A percentile compares a stretch with the other conserved stretches of the same genome.
Evolutionary conservation across 2,797 vertebrate species (phyloP).

Genomic region (Eleutherodactylus coqui): DNA sequence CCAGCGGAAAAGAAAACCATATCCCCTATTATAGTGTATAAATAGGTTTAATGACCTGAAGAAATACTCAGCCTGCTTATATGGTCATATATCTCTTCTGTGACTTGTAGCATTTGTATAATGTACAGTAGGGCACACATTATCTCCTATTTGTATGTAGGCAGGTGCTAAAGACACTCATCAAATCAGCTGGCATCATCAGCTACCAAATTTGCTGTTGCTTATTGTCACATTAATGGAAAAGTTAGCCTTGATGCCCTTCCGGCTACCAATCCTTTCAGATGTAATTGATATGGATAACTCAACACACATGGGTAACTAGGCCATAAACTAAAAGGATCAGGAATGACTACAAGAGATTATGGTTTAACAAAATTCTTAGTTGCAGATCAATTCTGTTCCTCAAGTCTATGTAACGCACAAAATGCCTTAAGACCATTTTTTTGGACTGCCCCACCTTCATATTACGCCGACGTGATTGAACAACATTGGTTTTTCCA

Average conservation of each 20-base stretch:
- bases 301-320: background rate
- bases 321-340: background rate
- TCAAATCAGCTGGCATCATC: background rate
- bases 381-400: too few species aligned
- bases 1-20: too few species aligned
- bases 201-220: background rate
- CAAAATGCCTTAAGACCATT: too few species aligned
- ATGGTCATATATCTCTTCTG: background rate
- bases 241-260: background rate
- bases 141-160: background rate
- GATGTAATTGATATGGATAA: background rate
- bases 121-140: background rate
- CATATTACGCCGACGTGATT: too few species aligned
- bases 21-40: too few species aligned
- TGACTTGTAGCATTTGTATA: background rate
- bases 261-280: background rate
- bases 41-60: background rate
- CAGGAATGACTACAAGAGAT: background rate
- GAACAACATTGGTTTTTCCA: too few species aligned
- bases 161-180: too few species aligned
- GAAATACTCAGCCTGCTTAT: background rate
- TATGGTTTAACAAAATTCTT: too few species aligned
- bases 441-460: too few species aligned
- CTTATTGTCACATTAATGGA: background rate
- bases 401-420: too few species aligned